These are phyloP conservation scores for Phymastichus coffea DNA, from an alignment of 1,140 invertebrate genomes.

Conservation along the genomic window DNA sequence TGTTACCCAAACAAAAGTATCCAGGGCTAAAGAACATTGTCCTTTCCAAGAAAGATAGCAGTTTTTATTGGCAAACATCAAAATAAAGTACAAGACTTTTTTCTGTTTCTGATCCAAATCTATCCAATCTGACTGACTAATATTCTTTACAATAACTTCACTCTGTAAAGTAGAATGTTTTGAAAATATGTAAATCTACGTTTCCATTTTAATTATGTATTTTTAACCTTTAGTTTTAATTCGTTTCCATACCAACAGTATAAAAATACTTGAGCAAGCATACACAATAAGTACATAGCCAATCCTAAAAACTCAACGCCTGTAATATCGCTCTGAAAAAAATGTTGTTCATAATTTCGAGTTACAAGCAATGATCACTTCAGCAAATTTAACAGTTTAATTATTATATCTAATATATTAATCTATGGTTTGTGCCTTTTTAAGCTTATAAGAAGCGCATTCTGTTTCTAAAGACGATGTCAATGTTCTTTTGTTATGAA, in stretches of 20 bases:
- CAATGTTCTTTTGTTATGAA: too few relatives aligned
- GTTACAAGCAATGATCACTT: too few relatives aligned
- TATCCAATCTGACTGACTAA: not conserved
- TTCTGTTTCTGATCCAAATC: not conserved
- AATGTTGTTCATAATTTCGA: too few relatives aligned
- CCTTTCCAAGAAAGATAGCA: not conserved
- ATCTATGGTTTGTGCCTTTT: too few relatives aligned
- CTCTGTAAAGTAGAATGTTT: too few relatives aligned
- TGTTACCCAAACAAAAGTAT: slow-evolving; percentile 6
- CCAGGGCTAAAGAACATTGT: not conserved
- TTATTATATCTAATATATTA: too few relatives aligned
- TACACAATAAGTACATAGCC: slow-evolving; percentile 28
- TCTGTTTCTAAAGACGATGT: too few relatives aligned
- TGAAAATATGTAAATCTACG: too few relatives aligned
- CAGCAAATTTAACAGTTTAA: too few relatives aligned
- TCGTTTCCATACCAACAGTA: slow-evolving; percentile 42
- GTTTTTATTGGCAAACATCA: not conserved
- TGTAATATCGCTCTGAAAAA: slow-evolving; percentile 8
- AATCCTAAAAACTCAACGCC: slow-evolving; percentile 32
- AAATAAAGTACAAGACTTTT: not conserved
- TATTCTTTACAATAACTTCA: not conserved
- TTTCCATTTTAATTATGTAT: too few relatives aligned
- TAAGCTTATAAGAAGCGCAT: too few relatives aligned
- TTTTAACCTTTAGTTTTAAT: slow-evolving; percentile 37
- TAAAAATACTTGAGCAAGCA: slow-evolving; percentile 40